A percentile compares a stretch with the other conserved stretches of the same genome.
Evolutionary conservation across 2,888 invertebrate species (phyloP).

Genomic region (Trissolcus japonicus): DNA sequence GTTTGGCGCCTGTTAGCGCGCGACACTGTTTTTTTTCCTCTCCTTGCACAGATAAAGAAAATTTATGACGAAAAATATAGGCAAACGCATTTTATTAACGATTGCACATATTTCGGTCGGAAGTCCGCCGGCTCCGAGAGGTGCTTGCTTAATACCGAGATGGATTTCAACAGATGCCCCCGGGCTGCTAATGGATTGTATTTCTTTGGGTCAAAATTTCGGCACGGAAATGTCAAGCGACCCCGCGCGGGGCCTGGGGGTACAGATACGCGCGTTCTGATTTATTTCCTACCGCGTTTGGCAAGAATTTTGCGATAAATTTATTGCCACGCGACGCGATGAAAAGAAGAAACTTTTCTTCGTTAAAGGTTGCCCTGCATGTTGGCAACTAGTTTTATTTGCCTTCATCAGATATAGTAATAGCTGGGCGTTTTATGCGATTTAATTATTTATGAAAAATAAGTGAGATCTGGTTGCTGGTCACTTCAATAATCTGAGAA

Average conservation of each 20-base stretch:
- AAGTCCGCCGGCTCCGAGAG: not conserved
- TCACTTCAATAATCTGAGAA: no score
- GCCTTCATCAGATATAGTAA: not conserved
- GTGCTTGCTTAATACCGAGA: constrained; percentile 15
- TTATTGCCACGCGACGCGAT: constrained; percentile 7
- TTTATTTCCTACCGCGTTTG: constrained; percentile 20
- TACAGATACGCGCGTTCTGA: constrained; percentile 23
- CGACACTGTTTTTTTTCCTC: not conserved
- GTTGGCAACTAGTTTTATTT: not conserved
- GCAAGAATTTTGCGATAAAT: constrained; percentile 11
- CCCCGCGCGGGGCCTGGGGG: constrained; percentile 10
- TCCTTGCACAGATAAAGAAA: constrained; percentile 21
- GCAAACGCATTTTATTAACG: constrained; percentile 9
- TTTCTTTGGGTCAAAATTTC: constrained; percentile 32
- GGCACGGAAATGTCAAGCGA: constrained; percentile 20
- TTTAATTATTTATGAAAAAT: no score
- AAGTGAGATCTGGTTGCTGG: no score
- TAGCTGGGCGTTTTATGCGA: no score
- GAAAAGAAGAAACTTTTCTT: constrained; percentile 13
- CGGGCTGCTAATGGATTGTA: constrained; percentile 20
- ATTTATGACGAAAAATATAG: constrained; percentile 11
- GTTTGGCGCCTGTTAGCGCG: constrained; percentile 12
- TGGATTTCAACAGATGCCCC: constrained; percentile 15
- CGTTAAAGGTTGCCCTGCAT: constrained; percentile 9
- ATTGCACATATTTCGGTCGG: constrained; percentile 9